Conservation (phyloP, 2,888 invertebrate species). For the Orthosia gracilis region DNA sequence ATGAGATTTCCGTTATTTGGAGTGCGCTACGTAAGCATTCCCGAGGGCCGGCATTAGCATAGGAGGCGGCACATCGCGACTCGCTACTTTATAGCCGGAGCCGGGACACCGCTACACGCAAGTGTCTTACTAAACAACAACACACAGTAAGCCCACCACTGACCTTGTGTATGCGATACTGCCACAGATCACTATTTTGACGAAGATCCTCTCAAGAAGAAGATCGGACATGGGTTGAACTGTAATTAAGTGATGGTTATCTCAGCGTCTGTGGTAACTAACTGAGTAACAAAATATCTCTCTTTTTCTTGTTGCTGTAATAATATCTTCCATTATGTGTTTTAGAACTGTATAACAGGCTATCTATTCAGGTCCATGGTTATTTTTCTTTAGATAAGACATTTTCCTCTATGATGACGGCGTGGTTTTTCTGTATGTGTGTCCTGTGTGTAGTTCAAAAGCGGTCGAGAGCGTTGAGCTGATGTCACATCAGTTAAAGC, state of each 20-base stretch:
- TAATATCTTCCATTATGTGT: not conserved
- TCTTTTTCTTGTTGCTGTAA: not conserved
- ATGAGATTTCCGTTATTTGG: constrained; percentile 44
- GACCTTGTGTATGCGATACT: not conserved
- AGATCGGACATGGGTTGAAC: not conserved
- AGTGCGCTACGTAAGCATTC: constrained; percentile 42
- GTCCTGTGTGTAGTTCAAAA: not conserved
- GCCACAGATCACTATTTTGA: not conserved
- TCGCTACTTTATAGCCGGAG: constrained; percentile 8
- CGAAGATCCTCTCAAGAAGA: not conserved
- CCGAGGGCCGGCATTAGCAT: constrained; percentile 57
- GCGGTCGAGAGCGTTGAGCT: constrained; percentile 3
- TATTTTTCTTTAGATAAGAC: too few species aligned
- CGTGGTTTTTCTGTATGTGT: not conserved
- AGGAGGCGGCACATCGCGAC: constrained; percentile 48
- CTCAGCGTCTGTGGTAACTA: not conserved
- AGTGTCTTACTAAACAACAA: not conserved
- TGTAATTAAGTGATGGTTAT: not conserved
- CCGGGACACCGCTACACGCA: not conserved
- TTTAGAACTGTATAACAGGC: not conserved
- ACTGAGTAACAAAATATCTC: not conserved
- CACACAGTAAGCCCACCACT: not conserved
- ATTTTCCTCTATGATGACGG: not conserved
- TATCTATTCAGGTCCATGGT: not conserved
- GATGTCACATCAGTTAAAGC: constrained; percentile 30